phyloP scores from a whole-genome alignment of 2,797 vertebrate genomes.

The Danio aesculapii region DNA sequence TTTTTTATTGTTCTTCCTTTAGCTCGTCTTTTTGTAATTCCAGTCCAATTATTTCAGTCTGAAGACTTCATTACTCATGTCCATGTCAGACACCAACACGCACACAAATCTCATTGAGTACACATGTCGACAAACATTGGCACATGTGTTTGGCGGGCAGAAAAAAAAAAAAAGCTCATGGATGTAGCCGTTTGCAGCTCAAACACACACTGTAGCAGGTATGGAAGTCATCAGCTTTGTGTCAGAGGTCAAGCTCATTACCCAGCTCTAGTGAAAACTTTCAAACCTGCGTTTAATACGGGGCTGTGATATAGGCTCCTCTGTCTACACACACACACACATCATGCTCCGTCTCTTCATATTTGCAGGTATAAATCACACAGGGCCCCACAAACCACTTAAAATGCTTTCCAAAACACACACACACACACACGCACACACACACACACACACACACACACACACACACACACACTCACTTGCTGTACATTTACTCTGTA shows the following conservation, averaged over 20 bases:
- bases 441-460: conserved; percentile 16
- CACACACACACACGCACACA: conserved; percentile 36
- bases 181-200: conserved; percentile 15
- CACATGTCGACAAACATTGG: conserved; percentile 63
- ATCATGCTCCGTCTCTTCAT: conserved; percentile 49
- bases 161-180: conserved; percentile 12
- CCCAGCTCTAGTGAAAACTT: conserved; percentile 97
- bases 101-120: conserved; percentile 49
- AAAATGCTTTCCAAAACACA: conserved; percentile 46
- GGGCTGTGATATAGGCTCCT: conserved; percentile 76
- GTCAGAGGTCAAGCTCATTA: conserved; percentile 99
- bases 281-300: conserved; percentile 90
- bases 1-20: conserved; percentile 69
- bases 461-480: too few species aligned
- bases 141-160: conserved; percentile 46
- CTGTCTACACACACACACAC: conserved; percentile 55
- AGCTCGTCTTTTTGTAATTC: conserved; percentile 77
- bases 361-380: conserved; percentile 60
- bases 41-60: conserved; percentile 95
- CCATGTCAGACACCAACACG: conserved; percentile 86
- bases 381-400: conserved; percentile 38
- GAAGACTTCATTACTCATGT: conserved; percentile 98
- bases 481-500: conserved; percentile 9
- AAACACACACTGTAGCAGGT: conserved; percentile 89
- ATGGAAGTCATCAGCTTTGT: conserved; percentile 97